phyloP scores from a whole-genome alignment of 2,113 vertebrate species.

The Montifringilla adamsi region DNA sequence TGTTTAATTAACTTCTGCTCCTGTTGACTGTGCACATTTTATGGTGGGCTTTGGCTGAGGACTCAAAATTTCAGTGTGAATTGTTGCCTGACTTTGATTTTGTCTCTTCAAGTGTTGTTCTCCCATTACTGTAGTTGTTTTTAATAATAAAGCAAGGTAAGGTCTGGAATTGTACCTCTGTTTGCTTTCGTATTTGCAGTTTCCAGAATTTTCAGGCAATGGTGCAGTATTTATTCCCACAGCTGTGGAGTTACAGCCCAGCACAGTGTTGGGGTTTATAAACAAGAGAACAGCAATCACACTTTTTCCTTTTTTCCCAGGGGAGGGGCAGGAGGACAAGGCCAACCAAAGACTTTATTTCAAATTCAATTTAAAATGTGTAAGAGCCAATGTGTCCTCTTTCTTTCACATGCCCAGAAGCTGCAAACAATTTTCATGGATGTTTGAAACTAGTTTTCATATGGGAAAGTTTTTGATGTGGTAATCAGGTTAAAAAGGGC shows the following conservation, averaged over 20 bases:
- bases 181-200: neutral
- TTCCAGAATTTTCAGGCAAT: neutral
- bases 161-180: neutral
- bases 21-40: neutral
- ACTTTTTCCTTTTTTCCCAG: neutral
- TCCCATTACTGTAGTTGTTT: neutral
- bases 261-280: neutral
- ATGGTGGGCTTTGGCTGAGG: neutral
- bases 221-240: neutral
- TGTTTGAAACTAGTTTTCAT: neutral
- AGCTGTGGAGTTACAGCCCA: neutral
- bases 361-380: neutral
- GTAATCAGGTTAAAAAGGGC: neutral
- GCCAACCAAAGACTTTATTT: neutral
- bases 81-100: neutral
- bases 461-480: neutral
- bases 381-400: neutral
- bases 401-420: neutral
- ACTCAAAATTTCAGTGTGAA: neutral
- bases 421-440: neutral
- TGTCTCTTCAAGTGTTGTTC: neutral
- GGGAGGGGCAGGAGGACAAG: neutral
- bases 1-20: neutral
- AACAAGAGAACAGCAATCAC: neutral
- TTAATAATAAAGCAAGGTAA: neutral